A percentile compares a stretch with the other conserved stretches of the same genome.
phyloP scores from a whole-genome alignment of 2,888 invertebrate genomes.

The Zaprionus bogoriensis region DNA sequence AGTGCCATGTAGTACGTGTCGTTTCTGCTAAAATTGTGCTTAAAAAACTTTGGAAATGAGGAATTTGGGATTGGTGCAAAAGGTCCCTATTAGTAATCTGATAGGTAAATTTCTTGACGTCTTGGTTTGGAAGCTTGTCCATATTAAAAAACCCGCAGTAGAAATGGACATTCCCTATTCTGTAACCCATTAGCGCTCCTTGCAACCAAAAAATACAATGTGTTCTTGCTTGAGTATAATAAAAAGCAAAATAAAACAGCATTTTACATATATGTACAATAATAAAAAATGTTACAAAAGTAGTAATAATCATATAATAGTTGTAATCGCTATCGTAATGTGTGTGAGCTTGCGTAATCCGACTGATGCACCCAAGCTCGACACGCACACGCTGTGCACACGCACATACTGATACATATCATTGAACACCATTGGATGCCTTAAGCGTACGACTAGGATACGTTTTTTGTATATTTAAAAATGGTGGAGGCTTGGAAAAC shows the following conservation, averaged over 20 bases:
- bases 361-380: conserved; percentile 1
- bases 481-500: conserved; percentile 83
- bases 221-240: not conserved
- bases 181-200: not conserved
- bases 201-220: not conserved
- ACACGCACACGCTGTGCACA: conserved; percentile 17
- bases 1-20: too few species aligned
- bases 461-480: conserved; percentile 82
- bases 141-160: too few species aligned
- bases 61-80: too few species aligned
- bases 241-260: not conserved
- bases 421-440: conserved; percentile 83
- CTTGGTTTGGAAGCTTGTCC: too few species aligned
- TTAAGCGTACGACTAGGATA: conserved; percentile 83
- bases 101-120: too few species aligned
- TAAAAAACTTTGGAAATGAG: too few species aligned
- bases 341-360: not conserved
- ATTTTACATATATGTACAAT: not conserved
- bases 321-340: conserved; percentile 12
- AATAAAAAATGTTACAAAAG: not conserved
- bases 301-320: conserved; percentile 27
- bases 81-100: too few species aligned
- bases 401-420: conserved; percentile 26
- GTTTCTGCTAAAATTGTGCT: too few species aligned
- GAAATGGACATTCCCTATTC: too few species aligned